Conservation (phyloP, 2,113 vertebrate genomes). For the Thymallus thymallus region DNA sequence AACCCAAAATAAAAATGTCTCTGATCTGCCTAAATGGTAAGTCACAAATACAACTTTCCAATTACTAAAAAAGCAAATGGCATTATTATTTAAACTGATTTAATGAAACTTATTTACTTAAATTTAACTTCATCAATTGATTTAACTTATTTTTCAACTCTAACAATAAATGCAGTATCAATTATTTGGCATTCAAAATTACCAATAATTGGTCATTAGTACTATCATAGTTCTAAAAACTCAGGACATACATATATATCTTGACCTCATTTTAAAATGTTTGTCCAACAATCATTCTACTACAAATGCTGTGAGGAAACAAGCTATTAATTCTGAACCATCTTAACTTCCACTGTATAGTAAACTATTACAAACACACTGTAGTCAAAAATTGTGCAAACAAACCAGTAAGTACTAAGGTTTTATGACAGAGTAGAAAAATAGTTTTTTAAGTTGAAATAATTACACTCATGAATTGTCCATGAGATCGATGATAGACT, state of each 20-base stretch:
- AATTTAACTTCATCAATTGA: background rate
- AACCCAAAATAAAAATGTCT: background rate
- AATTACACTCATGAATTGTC: background rate
- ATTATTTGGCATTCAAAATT: background rate
- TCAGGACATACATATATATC: background rate
- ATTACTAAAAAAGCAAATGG: background rate
- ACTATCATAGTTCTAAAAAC: background rate
- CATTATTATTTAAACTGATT: background rate
- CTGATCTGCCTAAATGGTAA: background rate
- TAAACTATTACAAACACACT: background rate
- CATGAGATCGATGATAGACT: background rate
- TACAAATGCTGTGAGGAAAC: background rate
- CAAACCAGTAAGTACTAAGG: background rate
- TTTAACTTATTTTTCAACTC: background rate
- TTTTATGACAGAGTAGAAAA: slow-evolving; percentile 50
- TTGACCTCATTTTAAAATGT: background rate
- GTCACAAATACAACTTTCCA: background rate
- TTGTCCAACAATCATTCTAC: background rate
- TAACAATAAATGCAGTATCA: background rate
- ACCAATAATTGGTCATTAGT: background rate
- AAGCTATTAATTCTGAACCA: background rate
- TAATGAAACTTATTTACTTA: background rate
- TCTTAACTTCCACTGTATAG: background rate
- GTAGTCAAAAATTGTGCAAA: background rate
- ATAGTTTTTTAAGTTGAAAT: slow-evolving; percentile 29